phyloP scores from a whole-genome alignment of 2,113 vertebrate genomes.

The Chaetodon auriga region DNA sequence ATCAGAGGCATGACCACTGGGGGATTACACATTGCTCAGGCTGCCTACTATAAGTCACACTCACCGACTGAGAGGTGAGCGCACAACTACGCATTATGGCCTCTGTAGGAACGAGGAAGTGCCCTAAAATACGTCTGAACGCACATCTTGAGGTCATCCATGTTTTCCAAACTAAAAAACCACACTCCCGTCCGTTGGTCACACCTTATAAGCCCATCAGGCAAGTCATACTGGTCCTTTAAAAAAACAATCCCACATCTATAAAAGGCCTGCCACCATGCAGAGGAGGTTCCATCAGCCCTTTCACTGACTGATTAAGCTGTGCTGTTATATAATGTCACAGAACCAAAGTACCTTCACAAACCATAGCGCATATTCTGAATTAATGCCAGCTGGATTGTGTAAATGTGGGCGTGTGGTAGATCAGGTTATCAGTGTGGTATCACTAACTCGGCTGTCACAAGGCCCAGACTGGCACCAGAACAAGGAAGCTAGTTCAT shows the following conservation, averaged over 20 bases:
- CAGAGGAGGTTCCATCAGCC: not conserved
- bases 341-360: not conserved
- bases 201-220: slow-evolving; percentile 46
- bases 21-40: slow-evolving; percentile 68
- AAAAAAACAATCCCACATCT: slow-evolving; percentile 24
- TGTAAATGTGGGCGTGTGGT: not conserved
- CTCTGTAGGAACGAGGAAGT: slow-evolving; percentile 65
- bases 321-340: not conserved
- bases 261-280: not conserved
- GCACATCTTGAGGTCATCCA: slow-evolving; percentile 49
- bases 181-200: slow-evolving; percentile 40
- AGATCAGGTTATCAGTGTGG: slow-evolving; percentile 8
- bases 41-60: slow-evolving; percentile 55
- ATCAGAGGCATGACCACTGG: slow-evolving; percentile 71
- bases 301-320: slow-evolving; percentile 9
- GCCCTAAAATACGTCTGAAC: slow-evolving; percentile 52
- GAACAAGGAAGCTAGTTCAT: slow-evolving; percentile 58
- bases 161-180: slow-evolving; percentile 63
- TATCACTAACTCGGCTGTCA: slow-evolving; percentile 20
- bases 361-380: not conserved
- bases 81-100: slow-evolving; percentile 67
- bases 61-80: slow-evolving; percentile 40
- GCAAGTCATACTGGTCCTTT: slow-evolving; percentile 48
- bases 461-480: slow-evolving; percentile 44
- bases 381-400: not conserved